Evolutionary conservation across 2,797 vertebrate genomes (phyloP).

Genomic region (Semaprochilodus insignis): DNA sequence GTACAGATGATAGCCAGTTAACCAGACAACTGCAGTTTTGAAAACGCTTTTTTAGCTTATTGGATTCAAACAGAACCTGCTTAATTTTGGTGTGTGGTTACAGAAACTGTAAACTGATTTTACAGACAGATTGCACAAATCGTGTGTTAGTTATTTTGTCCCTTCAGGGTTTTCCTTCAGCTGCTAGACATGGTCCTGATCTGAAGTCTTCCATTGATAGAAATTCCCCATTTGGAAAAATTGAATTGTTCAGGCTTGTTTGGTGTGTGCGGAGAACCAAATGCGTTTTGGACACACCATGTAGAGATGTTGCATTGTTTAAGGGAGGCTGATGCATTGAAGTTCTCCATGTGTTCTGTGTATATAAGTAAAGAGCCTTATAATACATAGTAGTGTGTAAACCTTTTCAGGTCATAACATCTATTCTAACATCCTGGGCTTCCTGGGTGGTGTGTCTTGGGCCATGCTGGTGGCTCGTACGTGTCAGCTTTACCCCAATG

Average conservation of each 20-base stretch:
- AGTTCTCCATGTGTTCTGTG: neutral
- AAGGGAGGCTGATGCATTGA: too few relatives aligned
- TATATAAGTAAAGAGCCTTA: neutral
- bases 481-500: conserved; percentile 99
- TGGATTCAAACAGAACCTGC: neutral
- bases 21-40: too few relatives aligned
- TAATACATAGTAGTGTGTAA: neutral
- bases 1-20: too few relatives aligned
- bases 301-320: neutral
- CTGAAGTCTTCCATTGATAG: neutral
- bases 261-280: neutral
- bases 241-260: neutral
- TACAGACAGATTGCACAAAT: too few relatives aligned
- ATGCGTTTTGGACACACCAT: neutral
- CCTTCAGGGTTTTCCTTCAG: neutral
- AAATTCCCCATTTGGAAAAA: neutral
- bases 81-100: neutral
- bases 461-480: conserved; percentile 99
- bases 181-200: neutral
- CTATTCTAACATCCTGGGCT: conserved; percentile 99
- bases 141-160: neutral
- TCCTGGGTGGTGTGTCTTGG: conserved; percentile 98
- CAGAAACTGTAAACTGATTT: neutral
- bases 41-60: too few relatives aligned
- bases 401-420: conserved; percentile 92